These are phyloP conservation scores for Paguma larvata DNA, from an alignment of 2,797 vertebrate genomes.

Conservation along the genomic window DNA sequence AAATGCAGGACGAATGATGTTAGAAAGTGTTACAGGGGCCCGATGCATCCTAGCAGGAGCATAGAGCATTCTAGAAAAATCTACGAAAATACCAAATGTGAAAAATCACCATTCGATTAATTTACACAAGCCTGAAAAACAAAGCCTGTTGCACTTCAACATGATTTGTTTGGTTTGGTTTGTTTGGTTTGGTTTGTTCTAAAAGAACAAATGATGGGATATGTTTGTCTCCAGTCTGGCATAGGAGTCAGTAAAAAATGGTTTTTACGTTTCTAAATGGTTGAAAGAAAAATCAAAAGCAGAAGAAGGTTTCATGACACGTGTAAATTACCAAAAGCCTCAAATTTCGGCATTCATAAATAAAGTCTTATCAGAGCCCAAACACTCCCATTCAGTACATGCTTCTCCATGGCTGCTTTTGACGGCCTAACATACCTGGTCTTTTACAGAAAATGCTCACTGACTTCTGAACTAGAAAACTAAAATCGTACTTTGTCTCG, in stretches of 20 bases:
- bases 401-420: slow-evolving; percentile 1
- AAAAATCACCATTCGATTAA: slow-evolving; percentile 29
- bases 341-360: slow-evolving; percentile 32
- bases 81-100: slow-evolving; percentile 45
- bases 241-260: not conserved
- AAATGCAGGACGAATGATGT: slow-evolving; percentile 44
- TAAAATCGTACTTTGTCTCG: not conserved
- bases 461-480: not conserved
- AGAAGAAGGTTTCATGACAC: not conserved
- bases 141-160: slow-evolving; percentile 13
- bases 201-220: not conserved
- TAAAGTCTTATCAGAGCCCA: not conserved
- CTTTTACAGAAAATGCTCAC: slow-evolving; percentile 10
- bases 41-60: not conserved
- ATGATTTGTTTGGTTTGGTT: not conserved
- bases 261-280: not conserved
- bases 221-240: slow-evolving; percentile 29
- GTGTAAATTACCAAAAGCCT: slow-evolving; percentile 63
- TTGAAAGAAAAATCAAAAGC: slow-evolving; percentile 47
- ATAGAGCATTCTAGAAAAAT: slow-evolving; percentile 50
- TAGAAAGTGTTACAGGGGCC: slow-evolving; percentile 51
- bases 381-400: not conserved
- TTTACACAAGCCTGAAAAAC: slow-evolving; percentile 54
- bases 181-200: not conserved
- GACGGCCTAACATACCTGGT: not conserved